A percentile compares a stretch with the other conserved stretches of the same genome.
phyloP scores from a whole-genome alignment of 2,797 vertebrate species.

The Rhinogobio ventralis region DNA sequence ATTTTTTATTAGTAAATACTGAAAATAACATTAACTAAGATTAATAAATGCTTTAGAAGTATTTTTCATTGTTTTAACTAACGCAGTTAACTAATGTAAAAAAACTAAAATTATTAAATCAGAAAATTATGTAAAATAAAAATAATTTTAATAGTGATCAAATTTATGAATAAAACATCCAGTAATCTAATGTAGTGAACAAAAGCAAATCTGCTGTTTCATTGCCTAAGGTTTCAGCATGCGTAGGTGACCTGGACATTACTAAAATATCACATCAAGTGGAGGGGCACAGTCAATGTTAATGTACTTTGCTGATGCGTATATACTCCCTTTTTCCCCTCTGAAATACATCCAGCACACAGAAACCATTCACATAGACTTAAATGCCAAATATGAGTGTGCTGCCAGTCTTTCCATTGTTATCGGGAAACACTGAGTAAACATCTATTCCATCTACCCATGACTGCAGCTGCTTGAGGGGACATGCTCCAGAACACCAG shows the following conservation, averaged over 20 bases:
- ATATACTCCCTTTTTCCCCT: background rate
- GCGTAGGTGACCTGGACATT: slow-evolving; percentile 32
- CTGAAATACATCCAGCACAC: background rate
- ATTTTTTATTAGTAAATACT: background rate
- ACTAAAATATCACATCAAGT: slow-evolving; percentile 33
- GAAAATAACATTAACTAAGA: background rate
- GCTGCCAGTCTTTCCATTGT: slow-evolving; percentile 32
- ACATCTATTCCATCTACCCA: slow-evolving; percentile 15
- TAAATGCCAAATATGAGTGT: slow-evolving; percentile 3
- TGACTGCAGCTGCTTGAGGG: slow-evolving; percentile 26
- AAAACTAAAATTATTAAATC: background rate
- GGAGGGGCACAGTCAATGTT: slow-evolving; percentile 7
- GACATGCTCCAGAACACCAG: slow-evolving; percentile 24
- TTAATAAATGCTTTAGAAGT: background rate
- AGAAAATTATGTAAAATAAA: background rate
- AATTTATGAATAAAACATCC: slow-evolving; percentile 8
- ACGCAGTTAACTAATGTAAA: background rate
- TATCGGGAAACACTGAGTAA: slow-evolving; percentile 30
- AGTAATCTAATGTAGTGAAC: slow-evolving; percentile 25
- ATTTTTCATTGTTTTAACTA: too few species aligned
- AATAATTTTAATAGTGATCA: background rate
- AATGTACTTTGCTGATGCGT: slow-evolving; percentile 1
- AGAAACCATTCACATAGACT: background rate
- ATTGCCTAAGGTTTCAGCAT: slow-evolving; percentile 20
- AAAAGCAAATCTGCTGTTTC: slow-evolving; percentile 32